A percentile compares a stretch with the other conserved stretches of the same genome.
These are phyloP conservation scores for Nothobranchius furzeri DNA, from an alignment of 2,113 vertebrate genomes.

Conservation along the genomic window DNA sequence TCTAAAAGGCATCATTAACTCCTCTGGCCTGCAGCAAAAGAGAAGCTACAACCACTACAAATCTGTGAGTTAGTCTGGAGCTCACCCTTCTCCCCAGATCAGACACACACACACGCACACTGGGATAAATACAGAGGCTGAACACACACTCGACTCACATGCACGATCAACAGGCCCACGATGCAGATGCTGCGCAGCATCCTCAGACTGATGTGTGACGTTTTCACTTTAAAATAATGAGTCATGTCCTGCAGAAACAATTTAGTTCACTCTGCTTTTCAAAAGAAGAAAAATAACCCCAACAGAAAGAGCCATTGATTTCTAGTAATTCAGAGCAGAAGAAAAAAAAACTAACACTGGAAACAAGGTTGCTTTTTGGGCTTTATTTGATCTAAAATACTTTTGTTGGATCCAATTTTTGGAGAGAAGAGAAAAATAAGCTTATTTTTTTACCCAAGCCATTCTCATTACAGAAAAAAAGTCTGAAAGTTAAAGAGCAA, in stretches of 20 bases:
- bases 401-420: too few relatives aligned
- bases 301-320: too few relatives aligned
- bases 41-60: constrained; percentile 14
- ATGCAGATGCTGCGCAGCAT: background rate
- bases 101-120: background rate
- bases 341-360: background rate
- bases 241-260: background rate
- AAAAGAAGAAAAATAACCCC: background rate
- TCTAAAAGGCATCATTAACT: constrained; percentile 49
- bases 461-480: too few relatives aligned
- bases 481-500: too few relatives aligned
- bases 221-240: constrained; percentile 16
- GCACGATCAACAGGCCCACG: constrained; percentile 1
- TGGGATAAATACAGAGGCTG: constrained; percentile 30
- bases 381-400: too few relatives aligned
- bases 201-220: constrained; percentile 6
- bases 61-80: constrained; percentile 20
- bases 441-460: too few relatives aligned
- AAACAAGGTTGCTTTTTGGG: too few relatives aligned
- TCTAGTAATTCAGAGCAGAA: background rate
- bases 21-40: constrained; percentile 41
- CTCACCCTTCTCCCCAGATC: background rate
- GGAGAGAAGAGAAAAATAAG: too few relatives aligned
- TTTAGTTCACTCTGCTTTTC: background rate
- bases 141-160: constrained; percentile 31